Conservation (phyloP, 2,797 vertebrate genomes). For the Myotis myotis region DNA sequence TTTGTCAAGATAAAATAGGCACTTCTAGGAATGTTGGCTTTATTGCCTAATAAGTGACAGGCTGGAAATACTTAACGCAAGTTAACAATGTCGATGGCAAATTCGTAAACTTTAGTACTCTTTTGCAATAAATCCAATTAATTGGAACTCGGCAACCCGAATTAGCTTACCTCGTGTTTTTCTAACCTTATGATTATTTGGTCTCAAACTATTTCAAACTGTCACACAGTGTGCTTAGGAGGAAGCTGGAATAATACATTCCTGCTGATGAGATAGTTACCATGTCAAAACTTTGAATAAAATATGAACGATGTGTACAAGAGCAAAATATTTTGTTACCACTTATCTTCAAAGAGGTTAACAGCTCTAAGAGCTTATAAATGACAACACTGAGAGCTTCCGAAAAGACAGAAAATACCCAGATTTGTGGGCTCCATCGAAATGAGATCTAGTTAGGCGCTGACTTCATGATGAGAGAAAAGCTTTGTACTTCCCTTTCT, state of each 20-base stretch:
- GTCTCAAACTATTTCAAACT: constrained; percentile 1
- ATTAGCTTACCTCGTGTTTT: constrained; percentile 28
- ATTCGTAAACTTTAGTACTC: constrained; percentile 53
- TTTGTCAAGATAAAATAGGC: constrained; percentile 63
- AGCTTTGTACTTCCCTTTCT: neutral
- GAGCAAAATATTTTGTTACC: neutral
- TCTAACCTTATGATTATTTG: constrained; percentile 34
- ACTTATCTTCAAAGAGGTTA: neutral
- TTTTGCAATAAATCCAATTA: constrained; percentile 45
- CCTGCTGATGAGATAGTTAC: neutral
- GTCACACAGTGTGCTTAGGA: neutral
- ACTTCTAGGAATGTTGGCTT: constrained; percentile 54
- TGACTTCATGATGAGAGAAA: neutral
- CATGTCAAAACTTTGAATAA: neutral
- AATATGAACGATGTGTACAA: neutral
- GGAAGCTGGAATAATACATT: neutral
- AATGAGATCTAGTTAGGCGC: neutral
- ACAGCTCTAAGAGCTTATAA: neutral
- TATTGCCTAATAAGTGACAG: constrained; percentile 70
- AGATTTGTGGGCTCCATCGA: neutral
- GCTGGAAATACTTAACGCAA: constrained; percentile 76
- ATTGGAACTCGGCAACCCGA: constrained; percentile 20
- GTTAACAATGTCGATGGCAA: constrained; percentile 54
- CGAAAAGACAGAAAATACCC: neutral
- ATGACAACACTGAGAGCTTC: neutral